Base-by-base conservation (phyloP, 2,888 invertebrate species). In the Leptogaster cylindrica region DNA sequence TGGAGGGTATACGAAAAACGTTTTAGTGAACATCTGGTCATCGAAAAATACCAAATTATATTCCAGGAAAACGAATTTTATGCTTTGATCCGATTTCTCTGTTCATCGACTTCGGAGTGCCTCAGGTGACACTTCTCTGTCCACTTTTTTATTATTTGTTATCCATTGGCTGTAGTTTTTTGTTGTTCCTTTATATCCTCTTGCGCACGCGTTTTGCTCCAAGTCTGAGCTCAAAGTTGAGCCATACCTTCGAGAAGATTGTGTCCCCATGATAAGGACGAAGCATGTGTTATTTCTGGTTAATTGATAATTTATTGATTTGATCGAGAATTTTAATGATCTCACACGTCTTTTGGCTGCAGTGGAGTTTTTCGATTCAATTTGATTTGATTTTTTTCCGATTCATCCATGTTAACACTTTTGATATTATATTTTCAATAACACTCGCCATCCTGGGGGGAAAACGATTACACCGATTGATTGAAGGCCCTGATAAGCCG, bases 291-390 rank as follows among this genome's bases (percentile, higher is more conserved):
- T 67, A 27, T 61, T 41, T 39, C 36, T 20, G 12, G 27, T 67
- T 67, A 67, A 67, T 67, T 67, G 67, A 67, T 67, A 67, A 67
- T 67, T 67, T 67, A 67, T 67, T 67, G 67, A 67, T 64, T 64
- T 44, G 67, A 67, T 64, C 63, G 67, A 63, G 64, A 67, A 67
- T 67, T 67, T 67, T 67, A 67, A 67, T 67, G 67, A 52, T 52
- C 41, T 46, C 39, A 7, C n/a, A 23, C 12, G 20, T 36, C 39
- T 18, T 18, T n/a, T 10, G 16, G 23, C 8, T 5, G n/a, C n/a
- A 14, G 3, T 25, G 18, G 18, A 3, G 8, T 14, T 63, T 63
- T 28, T 61, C 18, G 14, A 23, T 46, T 48, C 25, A 23, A 1
- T 33, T 44, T 12, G 7, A 6, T 8, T n/a, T n/a, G n/a, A n/a